Evolutionary conservation across 2,797 vertebrate genomes (phyloP).

Genomic region (Hybognathus amarus): DNA sequence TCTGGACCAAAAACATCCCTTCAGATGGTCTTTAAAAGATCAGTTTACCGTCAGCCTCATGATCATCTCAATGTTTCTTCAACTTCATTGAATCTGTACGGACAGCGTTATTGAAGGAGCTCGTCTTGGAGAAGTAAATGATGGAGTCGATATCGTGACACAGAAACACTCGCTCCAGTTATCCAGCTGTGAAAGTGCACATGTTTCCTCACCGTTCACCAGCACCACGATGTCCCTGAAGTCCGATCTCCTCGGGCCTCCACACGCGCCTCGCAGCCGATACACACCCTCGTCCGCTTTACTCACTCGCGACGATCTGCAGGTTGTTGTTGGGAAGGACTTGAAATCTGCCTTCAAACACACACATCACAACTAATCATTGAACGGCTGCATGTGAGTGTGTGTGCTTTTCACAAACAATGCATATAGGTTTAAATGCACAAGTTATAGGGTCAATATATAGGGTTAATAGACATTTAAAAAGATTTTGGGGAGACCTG

Average conservation of each 20-base stretch:
- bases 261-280: constrained; percentile 95
- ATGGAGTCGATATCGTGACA: not conserved
- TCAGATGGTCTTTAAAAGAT: no score
- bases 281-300: constrained; percentile 96
- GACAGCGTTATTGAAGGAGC: not conserved
- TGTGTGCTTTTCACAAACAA: not conserved
- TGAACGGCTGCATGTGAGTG: not conserved
- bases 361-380: constrained; percentile 27
- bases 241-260: constrained; percentile 94
- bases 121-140: not conserved
- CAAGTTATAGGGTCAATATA: not conserved
- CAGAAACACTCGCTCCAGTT: not conserved
- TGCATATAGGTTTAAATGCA: not conserved
- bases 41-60: no score
- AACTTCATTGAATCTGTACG: no score
- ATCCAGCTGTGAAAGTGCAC: not conserved
- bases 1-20: no score
- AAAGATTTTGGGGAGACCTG: no score
- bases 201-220: constrained; percentile 88
- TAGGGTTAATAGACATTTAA: no score
- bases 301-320: constrained; percentile 90
- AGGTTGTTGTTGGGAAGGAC: constrained; percentile 93
- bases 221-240: constrained; percentile 93
- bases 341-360: constrained; percentile 84
- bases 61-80: no score